A percentile compares a stretch with the other conserved stretches of the same genome.
phyloP scores from a whole-genome alignment of 1,140 invertebrate species.

The Diprion similis region DNA sequence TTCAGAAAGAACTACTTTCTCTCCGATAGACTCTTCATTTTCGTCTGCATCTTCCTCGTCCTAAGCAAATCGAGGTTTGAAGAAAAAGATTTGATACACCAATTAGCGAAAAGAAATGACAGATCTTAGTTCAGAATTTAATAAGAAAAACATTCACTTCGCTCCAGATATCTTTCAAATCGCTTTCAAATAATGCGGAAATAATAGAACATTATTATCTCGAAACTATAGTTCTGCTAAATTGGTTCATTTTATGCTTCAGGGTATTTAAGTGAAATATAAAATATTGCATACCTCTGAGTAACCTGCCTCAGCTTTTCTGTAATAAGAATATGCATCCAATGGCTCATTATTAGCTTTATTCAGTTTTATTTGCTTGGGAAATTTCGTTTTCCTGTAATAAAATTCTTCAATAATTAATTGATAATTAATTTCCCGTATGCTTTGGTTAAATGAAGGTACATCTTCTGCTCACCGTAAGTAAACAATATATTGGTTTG shows the following conservation, averaged over 20 bases:
- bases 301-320: not conserved
- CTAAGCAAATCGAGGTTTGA: not conserved
- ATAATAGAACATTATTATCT: no score
- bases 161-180: no score
- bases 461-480: no score
- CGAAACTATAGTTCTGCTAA: no score
- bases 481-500: not conserved
- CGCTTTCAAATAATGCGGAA: no score
- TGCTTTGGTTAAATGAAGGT: no score
- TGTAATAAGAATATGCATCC: constrained; percentile 16
- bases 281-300: not conserved
- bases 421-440: not conserved
- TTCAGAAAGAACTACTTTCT: constrained; percentile 9
- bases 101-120: not conserved
- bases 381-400: constrained; percentile 31
- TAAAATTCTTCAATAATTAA: constrained; percentile 5
- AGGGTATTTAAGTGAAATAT: not conserved
- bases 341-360: constrained; percentile 37
- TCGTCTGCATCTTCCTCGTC: constrained; percentile 15
- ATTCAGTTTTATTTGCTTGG: constrained; percentile 23
- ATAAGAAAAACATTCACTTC: no score
- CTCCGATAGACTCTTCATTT: constrained; percentile 11
- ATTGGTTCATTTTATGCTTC: no score
- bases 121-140: no score
- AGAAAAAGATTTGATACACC: not conserved